Base-by-base conservation (phyloP, 1,140 invertebrate species). In the Neocloeon triangulifer region DNA sequence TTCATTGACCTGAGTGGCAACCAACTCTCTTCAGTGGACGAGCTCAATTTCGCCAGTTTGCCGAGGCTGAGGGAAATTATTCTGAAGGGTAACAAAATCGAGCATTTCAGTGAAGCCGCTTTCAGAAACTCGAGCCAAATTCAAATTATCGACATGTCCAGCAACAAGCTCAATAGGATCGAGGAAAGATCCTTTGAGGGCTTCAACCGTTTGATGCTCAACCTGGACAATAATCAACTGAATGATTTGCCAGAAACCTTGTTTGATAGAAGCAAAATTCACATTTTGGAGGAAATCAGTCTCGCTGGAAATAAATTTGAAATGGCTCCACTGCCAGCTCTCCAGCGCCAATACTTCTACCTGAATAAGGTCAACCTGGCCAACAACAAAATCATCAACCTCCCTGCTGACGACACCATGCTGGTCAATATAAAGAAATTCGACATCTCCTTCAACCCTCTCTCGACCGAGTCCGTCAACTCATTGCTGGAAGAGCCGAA, bases 121-220 rank as follows among this genome's bases (percentile, higher is more conserved):
- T 89, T 89, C 48, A 73, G 84, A 40, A 89, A 89, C 47, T 89
- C 82, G 0, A 73, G 79, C 0, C 81, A 85, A 52, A 57, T 89
- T 32, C 82, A 88, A 47, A 44, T 66, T 9, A 45, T 91, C 17
- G 72, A 86, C 51, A 52, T 91, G 22, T 67, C 72, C 1, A 39
- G 51, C 16, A 91, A 91, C 48, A 62, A 62, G 34, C 52, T 91
- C 10, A 72, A 79, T 41, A 55, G 66, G 17, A 49, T 91, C 5
- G 71, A 69, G 2, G 77, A 81, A 32, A 60, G 78, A 40, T 69
- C 74, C 2, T 81, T 91, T 52, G 73, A 84, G 49, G 81, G 81
- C 15, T 45, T 89, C 14, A 59, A 72, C 19, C 58, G 80, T 21
- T 45, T 89, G 31, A 43, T 66, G 19, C 49, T 91, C 0, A 68